Evolutionary conservation across 1,140 invertebrate species (phyloP).

Genomic region (Acyrthosiphon pisum): DNA sequence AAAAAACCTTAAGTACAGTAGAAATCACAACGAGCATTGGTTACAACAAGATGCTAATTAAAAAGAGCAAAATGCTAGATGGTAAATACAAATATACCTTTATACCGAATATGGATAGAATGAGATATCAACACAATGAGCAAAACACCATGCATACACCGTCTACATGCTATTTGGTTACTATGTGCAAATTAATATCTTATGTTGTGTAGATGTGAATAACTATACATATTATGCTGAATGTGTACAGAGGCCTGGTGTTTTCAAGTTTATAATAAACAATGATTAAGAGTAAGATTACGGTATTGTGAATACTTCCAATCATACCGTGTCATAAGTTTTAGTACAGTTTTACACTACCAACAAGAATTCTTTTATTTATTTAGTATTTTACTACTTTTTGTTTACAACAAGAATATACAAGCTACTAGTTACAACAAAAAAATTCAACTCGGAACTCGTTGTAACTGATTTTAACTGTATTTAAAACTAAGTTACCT

Average conservation of each 20-base stretch:
- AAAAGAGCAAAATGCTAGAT: too few relatives aligned
- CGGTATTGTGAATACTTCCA: too few relatives aligned
- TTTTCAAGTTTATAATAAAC: not conserved
- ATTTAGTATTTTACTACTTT: not conserved
- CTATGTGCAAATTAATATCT: not conserved
- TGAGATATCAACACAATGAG: too few relatives aligned
- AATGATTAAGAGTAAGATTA: not conserved
- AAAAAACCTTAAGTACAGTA: too few relatives aligned
- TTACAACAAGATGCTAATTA: too few relatives aligned
- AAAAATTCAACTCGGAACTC: not conserved
- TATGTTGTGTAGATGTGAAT: not conserved
- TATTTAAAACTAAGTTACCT: slow-evolving; percentile 63
- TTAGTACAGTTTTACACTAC: not conserved
- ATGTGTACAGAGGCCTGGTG: not conserved
- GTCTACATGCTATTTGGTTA: too few relatives aligned
- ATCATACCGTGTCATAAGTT: too few relatives aligned
- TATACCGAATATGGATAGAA: too few relatives aligned
- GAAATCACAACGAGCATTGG: not conserved
- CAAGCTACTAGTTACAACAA: not conserved
- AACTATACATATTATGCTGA: not conserved
- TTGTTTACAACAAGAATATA: not conserved
- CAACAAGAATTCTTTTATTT: not conserved
- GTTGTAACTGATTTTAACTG: not conserved
- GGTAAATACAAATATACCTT: too few relatives aligned
- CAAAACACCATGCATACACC: too few relatives aligned